Evolutionary conservation across 2,113 vertebrate species (phyloP), one percentile per base, ranked within the genome.

Genomic region (Rhegmatorhina hoffmannsi): DNA sequence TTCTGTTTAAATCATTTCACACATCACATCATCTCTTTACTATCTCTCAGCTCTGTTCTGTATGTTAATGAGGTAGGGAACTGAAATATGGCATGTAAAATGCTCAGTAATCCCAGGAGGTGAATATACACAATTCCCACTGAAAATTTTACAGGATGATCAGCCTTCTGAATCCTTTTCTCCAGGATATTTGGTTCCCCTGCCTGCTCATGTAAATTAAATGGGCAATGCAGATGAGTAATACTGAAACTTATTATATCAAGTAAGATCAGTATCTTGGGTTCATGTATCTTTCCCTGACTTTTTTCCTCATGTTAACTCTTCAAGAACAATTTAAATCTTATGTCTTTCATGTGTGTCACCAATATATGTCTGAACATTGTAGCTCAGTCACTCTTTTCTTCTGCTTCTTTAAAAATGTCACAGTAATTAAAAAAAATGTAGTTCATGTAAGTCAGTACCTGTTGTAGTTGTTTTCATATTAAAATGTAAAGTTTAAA

Each of bases 181-280:
- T 90, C 15, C 72, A 96, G 55, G 63, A 86, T 96, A 92, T 95
- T 95, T 95, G 74, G 89, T 89, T 92, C 59, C 6, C 18, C 7
- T 73, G 53, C 20, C 38, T 94, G n/a, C 33, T 83, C 36, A 85
- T 0, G 0, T 40, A 87, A 96, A 94, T 83, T 79, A 94, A 92
- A 79, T 52, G 79, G 46, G 67, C 46, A 85, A 78, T 83, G 50
- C 33, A 83, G 55, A 62, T 55, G 53, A 76, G 24, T 63, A 91
- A 80, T 80, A 64, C 34, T 55, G 67, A 92, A 91, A 94, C 3
- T 3, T 84, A 8, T 62, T 86, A 64, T 80, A 90, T 21, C 62
- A 77, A 83, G 72, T 15, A 56, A 66, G 78, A 89, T 83, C 7
- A 46, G 28, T 68, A 60, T 87, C 69, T 83, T 73, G 25, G 31